Evolutionary conservation across 1,140 invertebrate genomes (phyloP).

Genomic region (Drepana arcuata): DNA sequence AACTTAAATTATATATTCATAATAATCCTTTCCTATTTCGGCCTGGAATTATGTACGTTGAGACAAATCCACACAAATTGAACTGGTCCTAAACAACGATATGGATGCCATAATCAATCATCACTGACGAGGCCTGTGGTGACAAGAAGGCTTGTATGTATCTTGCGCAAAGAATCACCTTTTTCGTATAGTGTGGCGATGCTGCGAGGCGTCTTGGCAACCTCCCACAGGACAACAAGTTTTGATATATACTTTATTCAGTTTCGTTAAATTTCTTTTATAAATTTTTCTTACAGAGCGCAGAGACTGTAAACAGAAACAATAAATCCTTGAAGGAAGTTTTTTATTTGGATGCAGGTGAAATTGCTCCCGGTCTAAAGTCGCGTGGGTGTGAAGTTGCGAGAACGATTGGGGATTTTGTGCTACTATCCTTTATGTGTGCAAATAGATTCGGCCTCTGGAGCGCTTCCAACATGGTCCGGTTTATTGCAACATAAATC

Average conservation of each 20-base stretch:
- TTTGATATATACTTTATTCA: no score
- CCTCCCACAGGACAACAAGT: no score
- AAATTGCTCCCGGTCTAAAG: conserved; percentile 2
- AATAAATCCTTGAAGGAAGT: not conserved
- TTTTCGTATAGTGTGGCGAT: no score
- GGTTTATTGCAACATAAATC: conserved; percentile 33
- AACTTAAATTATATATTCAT: no score
- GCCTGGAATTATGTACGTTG: no score
- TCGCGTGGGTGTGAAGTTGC: conserved; percentile 2
- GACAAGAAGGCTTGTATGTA: not conserved
- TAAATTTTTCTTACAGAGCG: no score
- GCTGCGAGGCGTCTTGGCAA: no score
- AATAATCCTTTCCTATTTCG: no score
- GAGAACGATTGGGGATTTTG: conserved; percentile 10
- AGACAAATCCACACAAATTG: no score
- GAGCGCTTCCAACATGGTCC: conserved; percentile 16
- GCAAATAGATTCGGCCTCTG: conserved; percentile 24
- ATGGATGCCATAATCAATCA: not conserved
- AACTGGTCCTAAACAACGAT: no score
- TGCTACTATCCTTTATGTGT: conserved; percentile 13
- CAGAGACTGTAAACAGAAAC: no score
- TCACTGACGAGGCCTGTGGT: not conserved
- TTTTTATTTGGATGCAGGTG: conserved; percentile 1
- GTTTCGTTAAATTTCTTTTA: no score
- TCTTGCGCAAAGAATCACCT: not conserved